Evolutionary conservation across 2,888 invertebrate genomes (phyloP).

Genomic region (Timema podura): DNA sequence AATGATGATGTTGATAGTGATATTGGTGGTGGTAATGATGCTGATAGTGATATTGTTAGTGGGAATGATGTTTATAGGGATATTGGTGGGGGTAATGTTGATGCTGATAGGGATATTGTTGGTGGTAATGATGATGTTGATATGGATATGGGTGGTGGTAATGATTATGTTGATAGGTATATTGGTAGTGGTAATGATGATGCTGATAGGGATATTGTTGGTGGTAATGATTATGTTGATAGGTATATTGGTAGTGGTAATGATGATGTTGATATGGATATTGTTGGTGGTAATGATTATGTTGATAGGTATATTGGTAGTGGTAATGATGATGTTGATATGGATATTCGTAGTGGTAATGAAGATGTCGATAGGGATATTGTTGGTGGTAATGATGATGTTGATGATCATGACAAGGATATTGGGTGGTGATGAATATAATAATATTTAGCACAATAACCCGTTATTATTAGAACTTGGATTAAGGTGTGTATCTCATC

Average conservation of each 20-base stretch:
- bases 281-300: background rate
- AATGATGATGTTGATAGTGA: conserved; percentile 12
- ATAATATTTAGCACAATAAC: no score
- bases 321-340: conserved; percentile 11
- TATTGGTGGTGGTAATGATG: conserved; percentile 12
- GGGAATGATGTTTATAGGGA: background rate
- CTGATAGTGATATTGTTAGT: background rate
- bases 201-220: background rate
- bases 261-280: background rate
- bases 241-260: background rate
- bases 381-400: conserved; percentile 1
- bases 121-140: background rate
- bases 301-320: background rate
- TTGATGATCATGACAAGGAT: no score
- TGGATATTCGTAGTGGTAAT: background rate
- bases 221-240: conserved; percentile 2
- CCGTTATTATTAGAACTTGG: no score
- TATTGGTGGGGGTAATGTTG: background rate
- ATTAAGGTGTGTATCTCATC: no score
- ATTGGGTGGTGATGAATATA: no score
- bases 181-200: background rate
- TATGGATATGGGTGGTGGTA: background rate
- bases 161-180: background rate
- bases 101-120: conserved; percentile 12
- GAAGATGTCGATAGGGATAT: background rate